These are phyloP conservation scores for Torymus texanus DNA, from an alignment of 2,888 invertebrate genomes.

Conservation along the genomic window DNA sequence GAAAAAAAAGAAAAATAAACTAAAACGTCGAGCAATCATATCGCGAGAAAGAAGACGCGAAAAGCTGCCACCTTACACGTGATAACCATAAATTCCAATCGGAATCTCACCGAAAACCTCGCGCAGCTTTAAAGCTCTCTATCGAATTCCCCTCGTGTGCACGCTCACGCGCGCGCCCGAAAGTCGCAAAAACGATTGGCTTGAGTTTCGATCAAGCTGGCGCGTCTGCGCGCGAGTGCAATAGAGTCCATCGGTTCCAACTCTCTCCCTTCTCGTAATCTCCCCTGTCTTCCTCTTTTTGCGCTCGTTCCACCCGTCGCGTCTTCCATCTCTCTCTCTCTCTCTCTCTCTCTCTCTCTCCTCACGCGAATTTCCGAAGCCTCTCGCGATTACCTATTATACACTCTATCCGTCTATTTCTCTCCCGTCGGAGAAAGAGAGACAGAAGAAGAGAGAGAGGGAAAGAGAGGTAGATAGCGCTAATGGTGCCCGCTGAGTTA, in stretches of 20 bases:
- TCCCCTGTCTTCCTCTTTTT: slow-evolving; percentile 2
- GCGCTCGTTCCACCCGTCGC: background rate
- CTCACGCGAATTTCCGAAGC: background rate
- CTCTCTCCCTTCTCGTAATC: background rate
- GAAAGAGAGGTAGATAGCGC: slow-evolving; percentile 63
- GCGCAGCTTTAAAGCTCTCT: background rate
- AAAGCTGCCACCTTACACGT: too few relatives aligned
- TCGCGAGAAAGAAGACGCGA: too few relatives aligned
- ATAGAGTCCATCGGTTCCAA: slow-evolving; percentile 10
- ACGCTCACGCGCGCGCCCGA: too few relatives aligned
- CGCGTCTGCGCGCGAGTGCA: background rate
- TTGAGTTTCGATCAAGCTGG: too few relatives aligned
- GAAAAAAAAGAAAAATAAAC: too few relatives aligned
- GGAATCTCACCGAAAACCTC: background rate
- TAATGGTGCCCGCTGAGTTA: slow-evolving; percentile 71
- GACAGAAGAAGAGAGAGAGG: background rate
- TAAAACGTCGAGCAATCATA: too few relatives aligned
- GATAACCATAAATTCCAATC: slow-evolving; percentile 11
- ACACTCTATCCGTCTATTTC: slow-evolving; percentile 35
- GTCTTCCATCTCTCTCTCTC: slow-evolving; percentile 11
- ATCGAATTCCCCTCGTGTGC: too few relatives aligned
- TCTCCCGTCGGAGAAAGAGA: background rate
- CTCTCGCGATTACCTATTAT: background rate
- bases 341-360: background rate
- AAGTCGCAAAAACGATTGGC: slow-evolving; percentile 2